These are phyloP conservation scores for Hydraecia micacea DNA, from an alignment of 2,888 invertebrate species.

Conservation along the genomic window DNA sequence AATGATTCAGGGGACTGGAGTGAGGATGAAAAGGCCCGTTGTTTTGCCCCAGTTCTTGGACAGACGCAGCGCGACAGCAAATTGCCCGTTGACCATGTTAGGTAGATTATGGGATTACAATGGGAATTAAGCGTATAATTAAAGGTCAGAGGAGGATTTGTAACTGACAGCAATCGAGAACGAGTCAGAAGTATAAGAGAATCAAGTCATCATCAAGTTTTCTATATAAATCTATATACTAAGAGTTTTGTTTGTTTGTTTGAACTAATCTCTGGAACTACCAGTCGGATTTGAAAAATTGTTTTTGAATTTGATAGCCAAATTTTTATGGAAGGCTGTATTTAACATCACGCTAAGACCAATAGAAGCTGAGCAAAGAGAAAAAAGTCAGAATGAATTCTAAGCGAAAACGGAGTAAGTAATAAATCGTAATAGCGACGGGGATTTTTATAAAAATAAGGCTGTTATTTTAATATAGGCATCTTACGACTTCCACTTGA, in stretches of 20 bases:
- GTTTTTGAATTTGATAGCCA: background rate
- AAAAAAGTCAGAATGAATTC: too few relatives aligned
- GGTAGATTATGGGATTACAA: slow-evolving; percentile 69
- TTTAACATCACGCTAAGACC: too few relatives aligned
- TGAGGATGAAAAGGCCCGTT: slow-evolving; percentile 81
- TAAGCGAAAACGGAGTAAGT: too few relatives aligned
- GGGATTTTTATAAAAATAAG: too few relatives aligned
- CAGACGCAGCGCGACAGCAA: slow-evolving; percentile 55
- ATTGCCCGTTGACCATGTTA: slow-evolving; percentile 74
- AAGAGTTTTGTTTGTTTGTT: too few relatives aligned
- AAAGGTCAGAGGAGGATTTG: slow-evolving; percentile 69
- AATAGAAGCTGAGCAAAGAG: too few relatives aligned
- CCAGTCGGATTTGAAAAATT: background rate
- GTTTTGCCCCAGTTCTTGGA: slow-evolving; percentile 77
- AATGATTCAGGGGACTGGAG: slow-evolving; percentile 82
- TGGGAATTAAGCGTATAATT: slow-evolving; percentile 68
- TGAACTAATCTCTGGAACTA: background rate
- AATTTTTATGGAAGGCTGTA: background rate
- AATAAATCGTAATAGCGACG: too few relatives aligned
- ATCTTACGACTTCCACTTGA: too few relatives aligned
- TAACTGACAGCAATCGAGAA: slow-evolving; percentile 16
- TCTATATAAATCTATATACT: too few relatives aligned
- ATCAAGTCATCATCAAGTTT: slow-evolving; percentile 1
- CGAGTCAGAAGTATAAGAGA: slow-evolving; percentile 34
- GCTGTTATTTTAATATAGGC: too few relatives aligned